Percentiles rank a stretch among this genome's conserved stretches.
Evolutionary conservation across 2,888 invertebrate species (phyloP).

Genomic region (Hartigia nigra): DNA sequence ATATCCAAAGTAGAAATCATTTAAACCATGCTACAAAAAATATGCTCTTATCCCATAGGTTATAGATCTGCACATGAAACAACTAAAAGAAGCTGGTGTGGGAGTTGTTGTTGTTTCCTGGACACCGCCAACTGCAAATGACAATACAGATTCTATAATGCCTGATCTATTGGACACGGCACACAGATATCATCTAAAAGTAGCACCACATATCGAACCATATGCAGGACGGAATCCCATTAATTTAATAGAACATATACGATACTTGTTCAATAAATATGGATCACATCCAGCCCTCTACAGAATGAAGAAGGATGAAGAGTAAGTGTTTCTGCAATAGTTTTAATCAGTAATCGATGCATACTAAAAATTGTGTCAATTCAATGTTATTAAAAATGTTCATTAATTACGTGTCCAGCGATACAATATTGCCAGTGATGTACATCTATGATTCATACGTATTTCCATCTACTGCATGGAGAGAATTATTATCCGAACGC

Average conservation of each 20-base stretch:
- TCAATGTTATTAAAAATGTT: not conserved
- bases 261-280: constrained; percentile 66
- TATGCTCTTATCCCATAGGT: constrained; percentile 44
- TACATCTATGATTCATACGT: constrained; percentile 76
- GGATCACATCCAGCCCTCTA: constrained; percentile 71
- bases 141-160: constrained; percentile 65
- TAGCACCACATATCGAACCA: constrained; percentile 73
- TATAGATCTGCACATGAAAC: constrained; percentile 71
- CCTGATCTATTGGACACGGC: constrained; percentile 63
- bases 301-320: constrained; percentile 63
- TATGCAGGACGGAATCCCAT: constrained; percentile 69
- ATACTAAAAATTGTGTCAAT: constrained; percentile 7
- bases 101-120: constrained; percentile 72
- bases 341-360: not conserved
- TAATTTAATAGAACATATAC: constrained; percentile 67
- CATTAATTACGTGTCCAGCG: constrained; percentile 33
- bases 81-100: constrained; percentile 71
- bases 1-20: not conserved
- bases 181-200: constrained; percentile 67
- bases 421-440: constrained; percentile 69
- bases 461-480: constrained; percentile 69
- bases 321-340: constrained; percentile 38
- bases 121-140: constrained; percentile 67
- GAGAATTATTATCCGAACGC: constrained; percentile 63
- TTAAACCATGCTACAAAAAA: not conserved